Evolutionary conservation across 2,113 vertebrate genomes (phyloP).

Genomic region (Eleginops maclovinus): DNA sequence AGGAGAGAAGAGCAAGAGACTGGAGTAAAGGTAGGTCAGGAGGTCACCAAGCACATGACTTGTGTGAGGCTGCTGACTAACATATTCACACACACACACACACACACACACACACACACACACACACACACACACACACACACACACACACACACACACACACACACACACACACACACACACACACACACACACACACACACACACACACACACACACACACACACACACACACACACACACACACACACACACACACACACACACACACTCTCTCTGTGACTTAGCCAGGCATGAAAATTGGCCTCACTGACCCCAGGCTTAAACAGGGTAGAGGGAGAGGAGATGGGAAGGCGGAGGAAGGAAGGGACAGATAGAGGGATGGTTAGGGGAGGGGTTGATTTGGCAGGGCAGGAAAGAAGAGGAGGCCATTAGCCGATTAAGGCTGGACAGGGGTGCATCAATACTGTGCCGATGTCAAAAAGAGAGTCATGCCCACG

Average conservation of each 20-base stretch:
- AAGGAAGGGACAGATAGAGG: slow-evolving; percentile 63
- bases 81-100: slow-evolving; percentile 45
- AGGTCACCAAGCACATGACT: slow-evolving; percentile 81
- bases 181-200: slow-evolving; percentile 43
- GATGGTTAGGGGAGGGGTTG: slow-evolving; percentile 71
- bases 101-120: slow-evolving; percentile 34
- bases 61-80: slow-evolving; percentile 77
- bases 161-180: slow-evolving; percentile 24
- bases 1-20: slow-evolving; percentile 32
- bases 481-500: slow-evolving; percentile 77
- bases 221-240: slow-evolving; percentile 8
- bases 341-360: slow-evolving; percentile 66
- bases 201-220: slow-evolving; percentile 53
- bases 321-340: slow-evolving; percentile 62
- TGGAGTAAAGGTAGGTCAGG: slow-evolving; percentile 71
- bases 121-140: slow-evolving; percentile 54
- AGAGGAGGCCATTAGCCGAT: slow-evolving; percentile 85
- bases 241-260: slow-evolving; percentile 44
- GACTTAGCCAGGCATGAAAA: slow-evolving; percentile 84
- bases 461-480: slow-evolving; percentile 82
- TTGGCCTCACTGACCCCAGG: slow-evolving; percentile 79
- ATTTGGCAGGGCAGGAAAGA: slow-evolving; percentile 73
- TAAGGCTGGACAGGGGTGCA: slow-evolving; percentile 81
- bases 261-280: slow-evolving; percentile 72
- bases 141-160: slow-evolving; percentile 53